Evolutionary conservation across 2,888 invertebrate genomes (phyloP), one percentile per base, ranked within the genome.

Genomic region (Lapara coniferarum): DNA sequence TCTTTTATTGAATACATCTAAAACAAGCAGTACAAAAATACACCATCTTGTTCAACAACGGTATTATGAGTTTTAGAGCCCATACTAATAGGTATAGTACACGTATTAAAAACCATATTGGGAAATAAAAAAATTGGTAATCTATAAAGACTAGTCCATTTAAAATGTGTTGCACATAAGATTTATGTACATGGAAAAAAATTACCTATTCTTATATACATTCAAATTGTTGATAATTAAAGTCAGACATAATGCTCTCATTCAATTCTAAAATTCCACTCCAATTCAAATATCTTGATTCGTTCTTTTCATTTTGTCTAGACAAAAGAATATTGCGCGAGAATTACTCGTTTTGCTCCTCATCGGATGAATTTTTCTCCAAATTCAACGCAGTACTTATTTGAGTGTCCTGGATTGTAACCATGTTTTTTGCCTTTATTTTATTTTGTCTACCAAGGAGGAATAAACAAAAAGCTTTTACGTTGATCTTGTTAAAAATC

Each of bases 321-420:
- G 59, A 59, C 46, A 46, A 59, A 59, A 59, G 59, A 59, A 59
- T 37, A 12, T n/a, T 46, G 46, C 12, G 16, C 10, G 44, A 46
- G 59, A 59, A 59, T 59, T 59, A 44, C 16, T 12, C 59, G 44
- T 37, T 37, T 12, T 6, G 46, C 59, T 59, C 59, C 16, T 59
- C 46, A 46, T 12, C 46, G 13, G 16, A 59, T 16, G 16, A 46
- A 59, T 16, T 46, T 59, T 16, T 59, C 46, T 16, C 44, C 10
- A 59, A 46, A 16, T 16, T 55, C 19, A 55, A 55, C 19, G 3
- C 8, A 55, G 19, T 55, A 10, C 13, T 1, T 16, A 46, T 46
- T 59, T 44, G 44, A 46, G 59, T 46, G 44, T 8, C 2, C 46
- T 59, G 44, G 59, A 46, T 44, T 10, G n/a, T 59, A 59, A 16